Evolutionary conservation across 2,797 vertebrate species (phyloP), one percentile per base, ranked within the genome.

Genomic region (Chromobotia macracanthus): DNA sequence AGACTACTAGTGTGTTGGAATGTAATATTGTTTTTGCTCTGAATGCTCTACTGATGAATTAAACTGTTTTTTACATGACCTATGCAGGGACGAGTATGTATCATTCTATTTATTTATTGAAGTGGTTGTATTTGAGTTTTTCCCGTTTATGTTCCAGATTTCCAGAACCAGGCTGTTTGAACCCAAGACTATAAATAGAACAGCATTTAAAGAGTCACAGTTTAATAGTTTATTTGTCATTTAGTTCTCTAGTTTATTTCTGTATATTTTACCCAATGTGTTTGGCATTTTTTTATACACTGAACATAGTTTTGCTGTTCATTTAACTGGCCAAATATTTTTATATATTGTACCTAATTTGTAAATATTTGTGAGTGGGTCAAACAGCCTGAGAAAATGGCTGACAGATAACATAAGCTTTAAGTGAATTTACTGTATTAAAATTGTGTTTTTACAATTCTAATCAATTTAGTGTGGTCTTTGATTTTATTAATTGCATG

Each of bases 31-130:
- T 86, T 83, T 84, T 84, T 73, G 85, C 80, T 73, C 88, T 86
- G 81, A 81, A 86, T 89, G 79, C 87, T 90, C 80, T 75, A 91
- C 87, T 89, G 84, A 91, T 89, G 81, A 89, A 92, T 88, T 84
- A 88, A 92, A 91, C 88, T 93, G 90, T 94, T 87, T 93, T 91
- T 91, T 88, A 93, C 89, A 92, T 89, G 89, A 85, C 88, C 89
- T 91, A 87, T 93, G 85, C 91, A 93, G 92, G 92, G 91, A 90
- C 92, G 92, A 94, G 93, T 94, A 94, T 90, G 93, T 94, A 94
- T 94, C 83, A 90, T 86, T 93, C 91, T 88, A 88, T 91, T 91
- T 88, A 88, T 91, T 87, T 86, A 71, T 84, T 77, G 75, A 90
- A 87, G 88, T 91, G 89, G 87, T 87, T 90, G 87, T 89, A 89